Percentiles rank a stretch among this genome's conserved stretches.
Conservation (phyloP, 2,113 vertebrate genomes). For the Chitala chitala region DNA sequence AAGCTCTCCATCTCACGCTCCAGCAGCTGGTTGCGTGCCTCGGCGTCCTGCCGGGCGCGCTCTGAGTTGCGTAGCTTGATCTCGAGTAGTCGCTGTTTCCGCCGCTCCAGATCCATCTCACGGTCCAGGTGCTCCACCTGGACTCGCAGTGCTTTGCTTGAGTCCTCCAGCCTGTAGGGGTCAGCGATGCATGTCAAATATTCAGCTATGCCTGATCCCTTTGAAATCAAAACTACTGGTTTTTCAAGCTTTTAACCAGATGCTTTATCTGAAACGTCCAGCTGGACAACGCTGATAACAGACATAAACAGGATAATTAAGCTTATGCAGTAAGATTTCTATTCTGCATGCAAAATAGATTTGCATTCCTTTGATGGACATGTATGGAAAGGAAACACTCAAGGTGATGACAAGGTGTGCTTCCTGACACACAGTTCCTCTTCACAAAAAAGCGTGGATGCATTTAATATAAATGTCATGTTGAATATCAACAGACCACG, state of each 20-base stretch:
- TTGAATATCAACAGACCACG: neutral
- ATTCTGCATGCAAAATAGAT: neutral
- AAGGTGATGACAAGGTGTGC: neutral
- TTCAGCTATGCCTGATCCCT: neutral
- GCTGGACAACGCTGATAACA: neutral
- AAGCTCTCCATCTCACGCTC: constrained; percentile 96
- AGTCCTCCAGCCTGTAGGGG: constrained; percentile 74
- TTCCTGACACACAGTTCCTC: neutral
- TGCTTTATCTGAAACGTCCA: neutral
- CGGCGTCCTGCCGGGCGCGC: constrained; percentile 78
- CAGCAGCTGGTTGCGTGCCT: constrained; percentile 81
- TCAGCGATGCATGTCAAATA: neutral
- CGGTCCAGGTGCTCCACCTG: constrained; percentile 75
- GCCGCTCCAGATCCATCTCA: constrained; percentile 83
- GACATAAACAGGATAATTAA: neutral
- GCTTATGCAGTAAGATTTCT: neutral
- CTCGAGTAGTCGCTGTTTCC: constrained; percentile 79
- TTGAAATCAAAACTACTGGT: neutral
- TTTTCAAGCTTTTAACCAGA: too few species aligned
- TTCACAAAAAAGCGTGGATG: neutral
- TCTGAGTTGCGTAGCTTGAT: constrained; percentile 90
- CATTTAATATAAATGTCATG: neutral
- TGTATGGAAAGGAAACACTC: neutral
- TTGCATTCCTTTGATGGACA: neutral
- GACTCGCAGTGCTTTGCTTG: constrained; percentile 66